Percentiles rank a stretch among this genome's conserved stretches.
phyloP scores from a whole-genome alignment of 2,113 vertebrate species.

The Syrmaticus mikado region DNA sequence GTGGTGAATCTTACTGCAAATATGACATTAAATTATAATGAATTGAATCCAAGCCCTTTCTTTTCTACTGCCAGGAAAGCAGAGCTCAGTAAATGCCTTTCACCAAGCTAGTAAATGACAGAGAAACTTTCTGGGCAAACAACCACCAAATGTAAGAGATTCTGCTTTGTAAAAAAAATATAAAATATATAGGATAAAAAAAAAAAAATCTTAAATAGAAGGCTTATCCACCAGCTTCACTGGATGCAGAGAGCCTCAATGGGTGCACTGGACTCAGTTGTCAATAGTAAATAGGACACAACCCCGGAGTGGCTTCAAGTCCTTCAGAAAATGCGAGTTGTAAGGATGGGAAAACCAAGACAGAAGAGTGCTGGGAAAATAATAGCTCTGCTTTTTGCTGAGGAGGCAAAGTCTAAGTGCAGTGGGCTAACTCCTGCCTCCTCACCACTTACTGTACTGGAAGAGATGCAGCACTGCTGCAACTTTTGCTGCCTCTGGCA shows the following conservation, averaged over 20 bases:
- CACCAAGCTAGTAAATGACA: background rate
- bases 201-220: background rate
- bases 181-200: background rate
- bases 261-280: background rate
- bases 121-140: conserved; percentile 7
- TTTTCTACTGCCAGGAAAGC: conserved; percentile 19
- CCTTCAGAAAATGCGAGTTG: fast-evolving
- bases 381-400: background rate
- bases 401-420: background rate
- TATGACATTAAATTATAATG: background rate
- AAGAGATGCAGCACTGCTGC: background rate
- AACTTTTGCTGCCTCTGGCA: background rate
- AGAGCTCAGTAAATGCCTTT: background rate
- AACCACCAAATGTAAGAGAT: background rate
- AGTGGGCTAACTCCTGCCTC: background rate
- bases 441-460: background rate
- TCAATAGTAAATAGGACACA: background rate
- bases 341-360: background rate
- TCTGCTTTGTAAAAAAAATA: background rate
- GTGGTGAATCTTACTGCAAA: background rate
- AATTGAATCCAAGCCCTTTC: background rate
- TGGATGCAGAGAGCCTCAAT: background rate
- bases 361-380: background rate
- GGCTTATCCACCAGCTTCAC: background rate
- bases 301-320: background rate